Conservation (phyloP, 1,140 invertebrate species). For the Leptinotarsa defecta region DNA sequence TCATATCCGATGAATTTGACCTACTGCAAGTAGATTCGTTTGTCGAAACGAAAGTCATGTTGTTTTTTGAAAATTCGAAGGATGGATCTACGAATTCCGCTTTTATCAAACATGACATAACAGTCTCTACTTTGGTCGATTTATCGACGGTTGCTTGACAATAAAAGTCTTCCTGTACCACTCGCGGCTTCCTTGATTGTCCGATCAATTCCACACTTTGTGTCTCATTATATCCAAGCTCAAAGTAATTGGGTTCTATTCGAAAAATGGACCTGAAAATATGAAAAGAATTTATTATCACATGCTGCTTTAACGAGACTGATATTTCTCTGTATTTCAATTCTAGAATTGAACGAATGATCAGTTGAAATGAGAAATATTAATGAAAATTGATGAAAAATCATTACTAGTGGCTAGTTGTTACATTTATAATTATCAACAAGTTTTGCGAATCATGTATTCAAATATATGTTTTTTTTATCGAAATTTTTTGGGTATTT, state of each 20-base stretch:
- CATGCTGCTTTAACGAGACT: background rate
- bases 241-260: constrained; percentile 41
- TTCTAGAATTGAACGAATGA: background rate
- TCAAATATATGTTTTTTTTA: background rate
- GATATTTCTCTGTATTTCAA: background rate
- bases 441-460: too few species aligned
- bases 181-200: constrained; percentile 30
- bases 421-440: too few species aligned
- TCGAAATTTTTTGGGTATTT: too few species aligned
- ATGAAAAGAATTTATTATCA: constrained; percentile 20
- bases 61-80: constrained; percentile 37
- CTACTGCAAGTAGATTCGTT: background rate
- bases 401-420: too few species aligned
- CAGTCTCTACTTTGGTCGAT: constrained; percentile 5
- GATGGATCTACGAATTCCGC: constrained; percentile 48
- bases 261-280: constrained; percentile 36
- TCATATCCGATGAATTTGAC: too few species aligned
- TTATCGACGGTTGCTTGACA: constrained; percentile 44
- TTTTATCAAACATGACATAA: constrained; percentile 33
- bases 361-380: too few species aligned
- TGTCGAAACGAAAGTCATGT: constrained; percentile 38
- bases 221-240: constrained; percentile 35
- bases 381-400: too few species aligned
- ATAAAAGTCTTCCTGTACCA: constrained; percentile 42
- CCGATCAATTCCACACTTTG: constrained; percentile 36